Base-by-base conservation (phyloP, 1,140 invertebrate genomes). In the Cotesia glomerata region DNA sequence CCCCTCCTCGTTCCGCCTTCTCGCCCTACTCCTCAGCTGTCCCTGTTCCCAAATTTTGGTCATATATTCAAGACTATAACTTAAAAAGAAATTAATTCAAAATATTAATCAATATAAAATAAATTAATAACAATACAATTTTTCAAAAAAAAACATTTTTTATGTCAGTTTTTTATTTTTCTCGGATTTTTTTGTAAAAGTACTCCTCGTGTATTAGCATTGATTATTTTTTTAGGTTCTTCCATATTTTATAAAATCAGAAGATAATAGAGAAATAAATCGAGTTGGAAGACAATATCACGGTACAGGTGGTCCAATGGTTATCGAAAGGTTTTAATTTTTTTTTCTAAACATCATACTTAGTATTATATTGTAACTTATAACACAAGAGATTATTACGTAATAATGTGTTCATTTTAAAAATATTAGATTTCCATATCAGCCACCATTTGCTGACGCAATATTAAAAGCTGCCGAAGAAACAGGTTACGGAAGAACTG, bases 381-480 rank as follows among this genome's bases (percentile, higher is more conserved):
- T 9, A 61, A 18, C 26, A 16, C 14, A 14, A 34, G 32, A 13
- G 16, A 36, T 64, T n/a, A 36, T 45, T 8, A 36, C 13, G 26
- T 8, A 64, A 45, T 36, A 16, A 36, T 36, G 36, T 35, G 7
- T 64, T 11, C 32, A 45, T 51, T 64, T 69, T 14, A 9, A 54
- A 56, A 45, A 7, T 45, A 11, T 45, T 8, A 86, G 87, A 75
- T 90, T 91, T 56, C 86, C 86, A 0, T 85, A 89, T 77, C 86
- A 88, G 45, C 90, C 90, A 0, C 73, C 76, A 4, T 80, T 91
- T 49, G 85, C 88, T 0, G 74, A 84, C 32, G 86, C 89, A 54
- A 90, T 93, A 66, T 81, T 93, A 34, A 76, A 88, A 72, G 92
- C 90, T 1, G 92, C 89, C 0, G 18, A 85, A 5, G 88, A 93